These are phyloP conservation scores for Merops nubicus DNA, from an alignment of 2,113 vertebrate species.

Conservation along the genomic window DNA sequence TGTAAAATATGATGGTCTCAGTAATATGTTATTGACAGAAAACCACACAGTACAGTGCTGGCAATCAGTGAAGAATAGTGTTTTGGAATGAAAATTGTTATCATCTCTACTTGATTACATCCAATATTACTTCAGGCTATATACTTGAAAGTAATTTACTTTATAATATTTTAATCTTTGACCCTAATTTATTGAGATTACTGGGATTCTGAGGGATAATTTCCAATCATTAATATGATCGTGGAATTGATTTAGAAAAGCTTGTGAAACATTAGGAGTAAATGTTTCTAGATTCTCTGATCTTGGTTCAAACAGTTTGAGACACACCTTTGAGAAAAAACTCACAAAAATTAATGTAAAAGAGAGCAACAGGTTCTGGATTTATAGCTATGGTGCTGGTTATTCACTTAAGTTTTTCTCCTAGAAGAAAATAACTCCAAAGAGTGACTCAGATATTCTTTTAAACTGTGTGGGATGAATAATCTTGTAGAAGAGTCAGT, in stretches of 20 bases:
- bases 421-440: neutral
- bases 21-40: neutral
- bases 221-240: neutral
- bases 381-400: neutral
- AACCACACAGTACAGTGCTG: neutral
- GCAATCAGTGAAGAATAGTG: neutral
- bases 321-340: neutral
- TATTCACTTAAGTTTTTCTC: neutral
- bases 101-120: neutral
- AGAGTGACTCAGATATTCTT: neutral
- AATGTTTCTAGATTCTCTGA: neutral
- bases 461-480: neutral
- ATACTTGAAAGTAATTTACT: neutral
- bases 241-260: neutral
- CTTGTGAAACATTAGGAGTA: neutral
- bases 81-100: neutral
- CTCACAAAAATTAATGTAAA: neutral
- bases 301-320: neutral
- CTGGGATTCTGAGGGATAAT: neutral
- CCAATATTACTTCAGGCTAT: neutral
- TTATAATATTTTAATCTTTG: slow-evolving; percentile 10
- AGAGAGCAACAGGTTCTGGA: neutral
- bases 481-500: neutral
- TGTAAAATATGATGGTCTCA: neutral
- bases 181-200: neutral